Percentiles rank a stretch among this genome's conserved stretches.
Evolutionary conservation across 2,113 vertebrate genomes (phyloP).

Genomic region (Eclectus roratus): DNA sequence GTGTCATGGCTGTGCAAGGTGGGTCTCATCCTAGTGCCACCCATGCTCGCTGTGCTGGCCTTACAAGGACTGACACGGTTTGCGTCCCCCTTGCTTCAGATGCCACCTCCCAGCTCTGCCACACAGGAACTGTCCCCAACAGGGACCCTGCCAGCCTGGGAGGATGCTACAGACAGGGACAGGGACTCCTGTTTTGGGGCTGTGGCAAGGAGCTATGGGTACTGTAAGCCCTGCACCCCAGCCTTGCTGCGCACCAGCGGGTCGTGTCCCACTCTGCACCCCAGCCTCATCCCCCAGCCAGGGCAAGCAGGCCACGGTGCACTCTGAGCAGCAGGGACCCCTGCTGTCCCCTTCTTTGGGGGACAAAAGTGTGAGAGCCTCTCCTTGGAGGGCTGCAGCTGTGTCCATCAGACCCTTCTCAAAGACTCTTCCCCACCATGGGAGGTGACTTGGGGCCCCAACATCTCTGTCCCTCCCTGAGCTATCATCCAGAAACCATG

Average conservation of each 20-base stretch:
- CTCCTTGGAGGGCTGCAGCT: not conserved
- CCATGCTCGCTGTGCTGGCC: not conserved
- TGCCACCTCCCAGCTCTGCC: not conserved
- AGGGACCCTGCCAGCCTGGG: not conserved
- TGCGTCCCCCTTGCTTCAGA: not conserved
- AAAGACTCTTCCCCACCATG: not conserved
- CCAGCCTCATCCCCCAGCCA: not conserved
- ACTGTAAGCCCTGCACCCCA: not conserved
- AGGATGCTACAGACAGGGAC: not conserved
- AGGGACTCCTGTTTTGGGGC: not conserved
- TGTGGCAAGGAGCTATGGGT: accelerated
- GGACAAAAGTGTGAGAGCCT: not conserved
- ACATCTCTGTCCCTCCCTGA: not conserved
- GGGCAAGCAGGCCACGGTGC: not conserved
- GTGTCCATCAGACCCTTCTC: not conserved
- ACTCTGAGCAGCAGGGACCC: not conserved
- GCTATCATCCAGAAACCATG: accelerated
- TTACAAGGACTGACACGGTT: not conserved
- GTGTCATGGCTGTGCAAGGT: not conserved
- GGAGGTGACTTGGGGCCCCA: accelerated
- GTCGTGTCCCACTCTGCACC: not conserved
- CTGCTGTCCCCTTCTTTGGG: not conserved
- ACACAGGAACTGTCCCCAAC: not conserved
- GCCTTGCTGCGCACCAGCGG: accelerated
- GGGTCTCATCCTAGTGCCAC: not conserved